Base-by-base conservation (phyloP, 2,888 invertebrate genomes). In the Hyppa rectilinea region DNA sequence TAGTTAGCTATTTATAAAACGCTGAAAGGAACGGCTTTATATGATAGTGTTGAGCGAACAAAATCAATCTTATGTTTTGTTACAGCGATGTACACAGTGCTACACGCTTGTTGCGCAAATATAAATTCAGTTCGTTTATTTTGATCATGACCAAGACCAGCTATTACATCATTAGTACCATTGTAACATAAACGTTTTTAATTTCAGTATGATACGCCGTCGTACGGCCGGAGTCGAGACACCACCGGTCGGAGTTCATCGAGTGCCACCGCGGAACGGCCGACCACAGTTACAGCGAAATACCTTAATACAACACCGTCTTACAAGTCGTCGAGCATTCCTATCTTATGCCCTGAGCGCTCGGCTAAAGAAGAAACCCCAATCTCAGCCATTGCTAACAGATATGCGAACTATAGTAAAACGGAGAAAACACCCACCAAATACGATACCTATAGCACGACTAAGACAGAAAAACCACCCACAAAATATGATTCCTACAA, bases 241-340 rank as follows among this genome's bases (percentile, higher is more conserved):
- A 85, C 89, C 65, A 84, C 89, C 43, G 87, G 87, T 23, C 89
- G 93, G 69, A 87, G 86, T 72, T 81, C 88, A 7, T 85, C 91
- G 7, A 90, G 82, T 74, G 73, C 88, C 38, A 78, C 92, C 2
- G 79, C 89, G 49, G 94, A 95, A 55, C 88, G 94, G 67, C 93
- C 95, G 29, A 93, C 95, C n/a, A 85, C 93, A 52, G 95, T 96
- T 71, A 95, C 95, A 65, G 95, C 95, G 49, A 96, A 95, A 84
- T 96, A 96, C 77, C 91, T 93, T 60, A 92, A 87, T 71, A 90
- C 92, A 20, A 92, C 94, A 23, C 92, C 95, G 5, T 91, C 94
- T 14, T 94, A 93, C 80, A 96, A 95, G 77, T 92, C 95, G n/a
- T 95, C 95, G n/a, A 95, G 94, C 83, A 96, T 96, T 72, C 95